A percentile compares a stretch with the other conserved stretches of the same genome.
Conservation (phyloP, 1,140 invertebrate species). For the Caerostris darwini region DNA sequence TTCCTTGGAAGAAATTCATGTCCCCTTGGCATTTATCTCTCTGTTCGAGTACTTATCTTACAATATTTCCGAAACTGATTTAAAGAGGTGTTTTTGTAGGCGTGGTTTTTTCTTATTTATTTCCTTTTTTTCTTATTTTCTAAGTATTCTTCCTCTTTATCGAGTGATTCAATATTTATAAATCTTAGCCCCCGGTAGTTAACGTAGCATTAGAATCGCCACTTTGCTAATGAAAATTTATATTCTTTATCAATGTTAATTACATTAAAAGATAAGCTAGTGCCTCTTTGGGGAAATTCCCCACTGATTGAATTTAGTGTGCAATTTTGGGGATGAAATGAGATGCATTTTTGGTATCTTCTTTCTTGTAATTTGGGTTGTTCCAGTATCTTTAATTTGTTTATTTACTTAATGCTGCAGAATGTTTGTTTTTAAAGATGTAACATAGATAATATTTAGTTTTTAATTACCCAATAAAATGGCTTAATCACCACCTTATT, state of each 20-base stretch:
- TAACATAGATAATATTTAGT: too few relatives aligned
- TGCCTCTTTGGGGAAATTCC: not conserved
- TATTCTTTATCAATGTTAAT: conserved; percentile 56
- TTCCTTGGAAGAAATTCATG: conserved; percentile 6
- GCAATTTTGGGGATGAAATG: not conserved
- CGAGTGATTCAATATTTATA: conserved; percentile 43
- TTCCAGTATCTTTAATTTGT: not conserved
- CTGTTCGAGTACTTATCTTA: conserved; percentile 18
- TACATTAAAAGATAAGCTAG: conserved; percentile 50
- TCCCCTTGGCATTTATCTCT: not conserved
- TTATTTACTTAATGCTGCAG: not conserved
- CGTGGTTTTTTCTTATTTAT: not conserved
- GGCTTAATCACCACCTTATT: too few relatives aligned
- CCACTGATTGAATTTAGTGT: conserved; percentile 3
- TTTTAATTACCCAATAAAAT: too few relatives aligned
- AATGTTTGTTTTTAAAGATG: too few relatives aligned
- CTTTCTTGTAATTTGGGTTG: not conserved
- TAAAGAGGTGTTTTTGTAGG: conserved; percentile 32
- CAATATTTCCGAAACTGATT: conserved; percentile 24
- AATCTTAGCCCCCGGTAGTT: conserved; percentile 29
- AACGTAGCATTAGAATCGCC: not conserved
- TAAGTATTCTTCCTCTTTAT: not conserved
- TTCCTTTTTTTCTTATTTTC: too few relatives aligned
- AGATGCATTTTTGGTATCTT: conserved; percentile 10
- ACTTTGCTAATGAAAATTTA: conserved; percentile 61